Percentiles rank a stretch among this genome's conserved stretches.
These are phyloP conservation scores for Oligia fasciuncula DNA, from an alignment of 2,888 invertebrate species.

Conservation along the genomic window DNA sequence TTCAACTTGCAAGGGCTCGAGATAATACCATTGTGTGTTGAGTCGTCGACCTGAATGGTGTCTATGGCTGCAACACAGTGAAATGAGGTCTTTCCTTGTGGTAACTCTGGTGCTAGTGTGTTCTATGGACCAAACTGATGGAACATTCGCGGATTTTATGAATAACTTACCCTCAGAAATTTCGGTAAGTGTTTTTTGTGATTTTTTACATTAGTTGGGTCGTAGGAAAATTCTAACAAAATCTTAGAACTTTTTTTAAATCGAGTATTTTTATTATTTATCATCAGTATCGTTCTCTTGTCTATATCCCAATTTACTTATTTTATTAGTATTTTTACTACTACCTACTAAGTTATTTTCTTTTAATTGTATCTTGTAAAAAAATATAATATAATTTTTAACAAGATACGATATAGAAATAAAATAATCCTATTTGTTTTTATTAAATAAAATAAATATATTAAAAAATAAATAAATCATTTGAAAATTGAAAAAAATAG, in stretches of 20 bases:
- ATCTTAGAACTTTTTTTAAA: background rate
- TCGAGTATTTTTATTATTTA: background rate
- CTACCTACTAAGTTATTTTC: too few relatives aligned
- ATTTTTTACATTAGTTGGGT: background rate
- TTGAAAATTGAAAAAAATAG: background rate
- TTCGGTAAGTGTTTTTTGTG: constrained; percentile 46
- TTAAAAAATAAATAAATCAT: background rate
- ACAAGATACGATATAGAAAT: background rate
- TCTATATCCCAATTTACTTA: background rate
- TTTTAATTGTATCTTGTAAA: background rate
- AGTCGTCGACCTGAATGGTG: constrained; percentile 15
- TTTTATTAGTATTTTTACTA: background rate
- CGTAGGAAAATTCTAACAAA: background rate
- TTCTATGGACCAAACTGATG: constrained; percentile 37
- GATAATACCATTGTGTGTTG: constrained; percentile 25
- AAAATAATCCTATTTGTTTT: background rate
- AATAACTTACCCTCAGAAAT: constrained; percentile 47
- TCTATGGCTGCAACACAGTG: constrained; percentile 22
- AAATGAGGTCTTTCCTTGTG: constrained; percentile 42
- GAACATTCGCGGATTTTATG: constrained; percentile 48
- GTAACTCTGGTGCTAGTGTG: constrained; percentile 45
- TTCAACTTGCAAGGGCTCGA: constrained; percentile 4
- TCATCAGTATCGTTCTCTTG: background rate
- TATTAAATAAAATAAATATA: background rate
- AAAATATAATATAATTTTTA: background rate